A percentile compares a stretch with the other conserved stretches of the same genome.
Conservation (phyloP, 35 echinoderm and acorn worm species). For the Strongylocentrotus purpuratus region DNA sequence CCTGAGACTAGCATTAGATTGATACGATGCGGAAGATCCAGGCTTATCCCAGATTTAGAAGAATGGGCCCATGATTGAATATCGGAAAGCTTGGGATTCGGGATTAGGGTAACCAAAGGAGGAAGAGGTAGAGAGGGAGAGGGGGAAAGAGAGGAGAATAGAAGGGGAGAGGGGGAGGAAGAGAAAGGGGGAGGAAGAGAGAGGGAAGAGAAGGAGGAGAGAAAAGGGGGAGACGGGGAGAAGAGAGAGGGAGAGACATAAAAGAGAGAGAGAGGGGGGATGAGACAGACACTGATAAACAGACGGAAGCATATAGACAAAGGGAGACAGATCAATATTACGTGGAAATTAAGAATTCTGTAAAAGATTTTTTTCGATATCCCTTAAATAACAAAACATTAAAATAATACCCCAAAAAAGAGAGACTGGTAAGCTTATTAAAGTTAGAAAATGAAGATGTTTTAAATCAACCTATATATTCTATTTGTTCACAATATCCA, state of each 20-base stretch:
- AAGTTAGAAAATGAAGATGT: no score
- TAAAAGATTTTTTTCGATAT: no score
- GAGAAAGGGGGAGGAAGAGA: neutral
- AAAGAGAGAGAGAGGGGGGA: neutral
- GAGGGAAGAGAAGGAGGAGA: neutral
- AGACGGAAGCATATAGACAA: neutral
- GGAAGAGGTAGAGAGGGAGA: neutral
- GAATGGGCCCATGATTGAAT: neutral
- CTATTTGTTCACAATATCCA: no score
- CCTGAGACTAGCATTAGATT: neutral
- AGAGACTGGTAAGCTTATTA: no score
- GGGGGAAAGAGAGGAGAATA: neutral
- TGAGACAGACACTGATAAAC: neutral
- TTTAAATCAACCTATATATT: no score
- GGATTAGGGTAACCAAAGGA: neutral
- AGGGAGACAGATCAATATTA: neutral
- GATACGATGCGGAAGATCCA: neutral
- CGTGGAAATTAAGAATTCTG: no score
- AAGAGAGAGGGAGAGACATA: neutral
- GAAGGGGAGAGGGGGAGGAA: neutral
- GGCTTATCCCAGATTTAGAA: slow-evolving; percentile 1
- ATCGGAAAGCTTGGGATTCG: neutral
- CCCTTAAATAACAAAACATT: no score
- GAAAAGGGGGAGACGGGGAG: neutral
- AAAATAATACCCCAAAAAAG: no score